A percentile compares a stretch with the other conserved stretches of the same genome.
Conservation (phyloP, 2,113 vertebrate genomes). For the Arenaria interpres region DNA sequence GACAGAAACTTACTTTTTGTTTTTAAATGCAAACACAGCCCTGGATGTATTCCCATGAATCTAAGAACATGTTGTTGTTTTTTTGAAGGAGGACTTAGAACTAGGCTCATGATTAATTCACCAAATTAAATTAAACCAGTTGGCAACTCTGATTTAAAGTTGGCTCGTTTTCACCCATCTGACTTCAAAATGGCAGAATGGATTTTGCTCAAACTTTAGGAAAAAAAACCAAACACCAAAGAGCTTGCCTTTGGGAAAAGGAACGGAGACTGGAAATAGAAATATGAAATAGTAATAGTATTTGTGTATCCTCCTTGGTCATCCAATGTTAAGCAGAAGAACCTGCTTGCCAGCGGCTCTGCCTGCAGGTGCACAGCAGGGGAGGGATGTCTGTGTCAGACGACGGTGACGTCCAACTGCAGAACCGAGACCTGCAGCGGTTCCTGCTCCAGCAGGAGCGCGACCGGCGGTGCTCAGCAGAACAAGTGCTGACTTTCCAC, state of each 20-base stretch:
- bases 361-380: not conserved
- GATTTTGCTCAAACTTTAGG: conserved; percentile 24
- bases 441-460: not conserved
- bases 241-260: not conserved
- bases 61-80: conserved; percentile 41
- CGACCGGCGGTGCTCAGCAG: rapidly evolving
- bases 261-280: not conserved
- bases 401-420: rapidly evolving
- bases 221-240: not conserved
- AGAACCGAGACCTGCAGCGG: not conserved
- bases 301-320: not conserved
- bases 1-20: conserved; percentile 31
- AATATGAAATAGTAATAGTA: not conserved
- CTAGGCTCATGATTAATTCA: conserved; percentile 64
- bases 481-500: not conserved
- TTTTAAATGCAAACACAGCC: conserved; percentile 30
- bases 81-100: conserved; percentile 30
- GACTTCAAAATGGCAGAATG: conserved; percentile 48
- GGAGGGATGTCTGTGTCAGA: not conserved
- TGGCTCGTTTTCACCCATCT: conserved; percentile 46
- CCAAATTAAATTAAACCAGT: conserved; percentile 56
- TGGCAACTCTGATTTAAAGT: conserved; percentile 37
- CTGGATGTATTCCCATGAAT: conserved; percentile 47
- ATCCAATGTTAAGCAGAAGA: not conserved
- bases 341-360: not conserved